Evolutionary conservation across 2,797 vertebrate genomes (phyloP).

Genomic region (Naso thynnoides): DNA sequence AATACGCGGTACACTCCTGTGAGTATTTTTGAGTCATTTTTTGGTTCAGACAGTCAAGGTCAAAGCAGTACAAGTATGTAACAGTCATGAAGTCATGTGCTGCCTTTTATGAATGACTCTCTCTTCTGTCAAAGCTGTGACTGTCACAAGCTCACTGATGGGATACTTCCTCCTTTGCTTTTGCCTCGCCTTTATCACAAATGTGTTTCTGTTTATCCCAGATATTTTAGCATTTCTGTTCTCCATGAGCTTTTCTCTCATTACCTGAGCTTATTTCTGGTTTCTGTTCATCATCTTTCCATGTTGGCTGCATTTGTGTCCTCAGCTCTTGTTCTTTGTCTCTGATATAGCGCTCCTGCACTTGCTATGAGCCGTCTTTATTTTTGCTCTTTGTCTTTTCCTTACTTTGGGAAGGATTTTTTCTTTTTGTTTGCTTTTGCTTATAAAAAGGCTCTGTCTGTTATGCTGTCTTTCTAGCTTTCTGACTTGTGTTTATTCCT

Average conservation of each 20-base stretch:
- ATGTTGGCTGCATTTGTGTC: neutral
- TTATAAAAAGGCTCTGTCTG: slow-evolving; percentile 15
- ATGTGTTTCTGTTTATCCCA: slow-evolving; percentile 30
- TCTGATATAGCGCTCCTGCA: neutral
- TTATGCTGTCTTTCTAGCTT: neutral
- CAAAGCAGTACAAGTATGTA: slow-evolving; percentile 69
- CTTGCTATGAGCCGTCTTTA: slow-evolving; percentile 5
- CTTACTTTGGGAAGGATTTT: neutral
- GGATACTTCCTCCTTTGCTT: slow-evolving; percentile 66
- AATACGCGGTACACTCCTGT: neutral
- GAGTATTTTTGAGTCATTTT: slow-evolving; percentile 15
- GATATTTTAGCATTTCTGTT: slow-evolving; percentile 27
- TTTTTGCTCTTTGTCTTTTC: neutral
- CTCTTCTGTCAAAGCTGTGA: slow-evolving; percentile 71
- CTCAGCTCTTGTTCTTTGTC: slow-evolving; percentile 12
- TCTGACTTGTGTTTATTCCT: slow-evolving; percentile 7
- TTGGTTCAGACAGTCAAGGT: slow-evolving; percentile 41
- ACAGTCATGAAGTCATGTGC: slow-evolving; percentile 79
- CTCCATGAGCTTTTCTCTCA: slow-evolving; percentile 14
- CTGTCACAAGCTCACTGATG: slow-evolving; percentile 78
- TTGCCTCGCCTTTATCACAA: slow-evolving; percentile 32
- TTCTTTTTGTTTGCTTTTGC: neutral
- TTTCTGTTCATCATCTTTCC: neutral
- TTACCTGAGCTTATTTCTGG: neutral
- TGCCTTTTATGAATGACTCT: slow-evolving; percentile 83